Base-by-base conservation (phyloP, 2,113 vertebrate genomes). In the Leiothrix lutea region DNA sequence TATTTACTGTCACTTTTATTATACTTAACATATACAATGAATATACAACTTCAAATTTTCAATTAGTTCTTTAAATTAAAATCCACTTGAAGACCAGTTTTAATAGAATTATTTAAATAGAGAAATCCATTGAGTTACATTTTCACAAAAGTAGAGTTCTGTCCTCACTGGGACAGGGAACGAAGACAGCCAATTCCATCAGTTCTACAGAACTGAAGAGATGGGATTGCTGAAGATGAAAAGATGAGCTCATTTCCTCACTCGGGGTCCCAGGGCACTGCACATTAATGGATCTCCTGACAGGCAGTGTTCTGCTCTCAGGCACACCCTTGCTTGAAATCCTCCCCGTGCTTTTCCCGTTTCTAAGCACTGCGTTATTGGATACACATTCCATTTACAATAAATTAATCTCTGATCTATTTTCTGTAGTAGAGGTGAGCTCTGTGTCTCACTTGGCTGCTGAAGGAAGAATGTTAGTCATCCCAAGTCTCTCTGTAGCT, bases 311-410 rank as follows among this genome's bases (percentile, higher is more conserved):
- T 80, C 57, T 67, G 40, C 18, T 1, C 9, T 16, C 29, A 80
- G 89, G 71, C 83, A 83, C 89, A 48, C 80, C 83, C 91, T 80
- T 11, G 31, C 17, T 1, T 86, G 42, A 73, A 86, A 84, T 77
- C 54, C 38, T 69, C 28, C 11, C 20, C 4, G 0, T 38, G 64
- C n/a, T 80, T 73, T 80, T 54, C 58, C 72, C 45, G 6, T 73
- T 86, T 73, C 2, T 0, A 50, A 42, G 67, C 0, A 0, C 28
- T 40, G n/a, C 62, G 28, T 48, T 83, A 45, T 28, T 81, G 80
- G 83, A 50, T 38, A 54, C 47, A 74, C 51, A 36, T 78, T 74
- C 17, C 65, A 17, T 51, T 86, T 78, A 51, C 33, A 38, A 35
- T 15, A 23, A 50, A 78, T 47, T 21, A 58, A 71, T 28, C 67